Evolutionary conservation across 2,113 vertebrate genomes (phyloP).

Genomic region (Clupea harengus): DNA sequence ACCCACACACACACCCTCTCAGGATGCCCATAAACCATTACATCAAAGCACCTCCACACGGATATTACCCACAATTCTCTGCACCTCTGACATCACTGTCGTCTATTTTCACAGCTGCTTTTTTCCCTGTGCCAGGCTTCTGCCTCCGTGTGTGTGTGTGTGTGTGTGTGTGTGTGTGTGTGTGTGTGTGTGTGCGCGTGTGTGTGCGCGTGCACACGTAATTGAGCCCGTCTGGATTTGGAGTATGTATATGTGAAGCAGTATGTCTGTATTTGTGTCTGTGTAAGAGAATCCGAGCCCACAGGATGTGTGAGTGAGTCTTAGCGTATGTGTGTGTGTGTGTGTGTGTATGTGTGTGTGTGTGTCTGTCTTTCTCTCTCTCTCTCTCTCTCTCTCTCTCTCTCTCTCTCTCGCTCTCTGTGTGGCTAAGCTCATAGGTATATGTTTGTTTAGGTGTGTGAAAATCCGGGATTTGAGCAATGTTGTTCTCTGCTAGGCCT

Average conservation of each 20-base stretch:
- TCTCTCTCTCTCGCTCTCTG: slow-evolving; percentile 16
- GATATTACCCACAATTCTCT: slow-evolving; percentile 7
- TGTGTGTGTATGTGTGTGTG: slow-evolving; percentile 14
- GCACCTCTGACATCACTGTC: slow-evolving; percentile 10
- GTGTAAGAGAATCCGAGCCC: not conserved
- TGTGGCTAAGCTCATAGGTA: not conserved
- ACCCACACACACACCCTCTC: not conserved
- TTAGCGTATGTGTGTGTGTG: slow-evolving; percentile 8
- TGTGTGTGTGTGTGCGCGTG: not conserved
- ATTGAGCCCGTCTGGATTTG: not conserved
- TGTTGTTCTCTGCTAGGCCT: not conserved
- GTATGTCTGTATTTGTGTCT: not conserved
- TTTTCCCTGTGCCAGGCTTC: not conserved
- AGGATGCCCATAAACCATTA: not conserved
- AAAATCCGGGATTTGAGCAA: not conserved
- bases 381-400: not conserved
- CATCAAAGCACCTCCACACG: not conserved
- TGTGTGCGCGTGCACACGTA: not conserved
- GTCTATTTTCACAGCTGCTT: slow-evolving; percentile 13
- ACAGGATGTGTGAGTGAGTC: not conserved
- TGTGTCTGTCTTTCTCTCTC: not conserved
- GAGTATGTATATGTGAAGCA: not conserved
- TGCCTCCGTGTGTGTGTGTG: slow-evolving; percentile 11
- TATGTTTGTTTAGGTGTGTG: slow-evolving; percentile 5
- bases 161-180: slow-evolving; percentile 9